phyloP scores from a whole-genome alignment of 1,140 invertebrate genomes.

The Euwallacea similis region DNA sequence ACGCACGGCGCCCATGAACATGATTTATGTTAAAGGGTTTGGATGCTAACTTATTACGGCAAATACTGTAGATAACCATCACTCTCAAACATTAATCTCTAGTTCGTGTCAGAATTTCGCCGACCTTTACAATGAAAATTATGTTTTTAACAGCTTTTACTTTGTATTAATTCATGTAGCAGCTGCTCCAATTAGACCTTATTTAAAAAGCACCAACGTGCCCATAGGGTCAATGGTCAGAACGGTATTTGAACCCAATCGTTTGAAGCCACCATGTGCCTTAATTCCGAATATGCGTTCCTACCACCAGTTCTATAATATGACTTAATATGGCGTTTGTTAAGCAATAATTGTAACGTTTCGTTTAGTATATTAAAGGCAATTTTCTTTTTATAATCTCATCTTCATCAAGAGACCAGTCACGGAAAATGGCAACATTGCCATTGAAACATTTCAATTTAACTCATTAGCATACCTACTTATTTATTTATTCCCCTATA shows the following conservation, averaged over 20 bases:
- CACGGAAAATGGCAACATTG: too few species aligned
- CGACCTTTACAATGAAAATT: too few species aligned
- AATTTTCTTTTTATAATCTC: too few species aligned
- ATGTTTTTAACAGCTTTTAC: too few species aligned
- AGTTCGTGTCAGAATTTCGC: too few species aligned
- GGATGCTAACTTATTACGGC: too few species aligned
- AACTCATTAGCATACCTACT: background rate
- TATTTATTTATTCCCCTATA: too few species aligned
- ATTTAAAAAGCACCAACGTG: constrained; percentile 16
- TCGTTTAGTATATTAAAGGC: too few species aligned
- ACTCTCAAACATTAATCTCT: too few species aligned
- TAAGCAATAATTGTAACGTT: too few species aligned
- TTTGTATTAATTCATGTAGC: background rate
- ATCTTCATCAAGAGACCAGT: too few species aligned
- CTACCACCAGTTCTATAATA: constrained; percentile 2
- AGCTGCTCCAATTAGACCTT: constrained; percentile 19
- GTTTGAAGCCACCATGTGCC: constrained; percentile 19
- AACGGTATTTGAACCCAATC: constrained; percentile 42
- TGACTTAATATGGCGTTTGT: background rate
- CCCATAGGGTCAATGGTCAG: constrained; percentile 41
- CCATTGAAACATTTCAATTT: background rate
- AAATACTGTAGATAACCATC: too few species aligned
- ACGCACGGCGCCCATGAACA: background rate
- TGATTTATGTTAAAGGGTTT: background rate
- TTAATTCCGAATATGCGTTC: constrained; percentile 12